A percentile compares a stretch with the other conserved stretches of the same genome.
phyloP scores from a whole-genome alignment of 2,113 vertebrate species.

The Oryzias celebensis region DNA sequence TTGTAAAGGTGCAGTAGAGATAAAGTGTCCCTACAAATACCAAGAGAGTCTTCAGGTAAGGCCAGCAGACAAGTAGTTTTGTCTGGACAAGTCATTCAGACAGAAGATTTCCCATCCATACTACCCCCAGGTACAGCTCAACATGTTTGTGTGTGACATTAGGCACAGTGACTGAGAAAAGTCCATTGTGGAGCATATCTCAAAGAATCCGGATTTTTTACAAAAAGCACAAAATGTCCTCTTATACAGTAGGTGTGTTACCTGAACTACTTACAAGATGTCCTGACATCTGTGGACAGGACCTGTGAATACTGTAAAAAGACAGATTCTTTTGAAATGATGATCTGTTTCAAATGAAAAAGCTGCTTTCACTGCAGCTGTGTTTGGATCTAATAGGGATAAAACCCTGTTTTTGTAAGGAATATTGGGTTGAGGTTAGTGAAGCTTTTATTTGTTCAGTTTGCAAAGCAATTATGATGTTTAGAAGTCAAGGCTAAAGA shows the following conservation, averaged over 20 bases:
- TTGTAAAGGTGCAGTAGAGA: constrained; percentile 5
- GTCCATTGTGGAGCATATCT: not conserved
- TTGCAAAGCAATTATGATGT: too few relatives aligned
- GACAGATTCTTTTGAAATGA: constrained; percentile 4
- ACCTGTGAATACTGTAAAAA: not conserved
- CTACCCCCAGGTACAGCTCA: not conserved
- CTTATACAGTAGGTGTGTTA: not conserved
- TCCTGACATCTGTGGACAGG: not conserved
- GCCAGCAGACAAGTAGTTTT: not conserved
- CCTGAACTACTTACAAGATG: constrained; percentile 12
- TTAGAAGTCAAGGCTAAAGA: too few relatives aligned
- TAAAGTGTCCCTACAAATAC: constrained; percentile 8
- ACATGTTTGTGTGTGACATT: constrained; percentile 4
- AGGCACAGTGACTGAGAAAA: constrained; percentile 1
- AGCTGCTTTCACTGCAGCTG: not conserved
- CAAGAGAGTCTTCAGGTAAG: not conserved
- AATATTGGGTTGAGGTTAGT: not conserved
- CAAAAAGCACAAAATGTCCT: not conserved
- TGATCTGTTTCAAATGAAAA: not conserved
- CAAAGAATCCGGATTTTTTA: not conserved
- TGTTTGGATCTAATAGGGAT: too few relatives aligned
- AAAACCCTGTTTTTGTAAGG: not conserved
- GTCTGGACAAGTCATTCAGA: not conserved
- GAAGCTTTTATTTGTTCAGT: not conserved
- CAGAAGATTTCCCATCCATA: constrained; percentile 2